Evolutionary conservation across 92 coral and sea anemone genomes (phyloP).

Genomic region (Phenganax subtilis): DNA sequence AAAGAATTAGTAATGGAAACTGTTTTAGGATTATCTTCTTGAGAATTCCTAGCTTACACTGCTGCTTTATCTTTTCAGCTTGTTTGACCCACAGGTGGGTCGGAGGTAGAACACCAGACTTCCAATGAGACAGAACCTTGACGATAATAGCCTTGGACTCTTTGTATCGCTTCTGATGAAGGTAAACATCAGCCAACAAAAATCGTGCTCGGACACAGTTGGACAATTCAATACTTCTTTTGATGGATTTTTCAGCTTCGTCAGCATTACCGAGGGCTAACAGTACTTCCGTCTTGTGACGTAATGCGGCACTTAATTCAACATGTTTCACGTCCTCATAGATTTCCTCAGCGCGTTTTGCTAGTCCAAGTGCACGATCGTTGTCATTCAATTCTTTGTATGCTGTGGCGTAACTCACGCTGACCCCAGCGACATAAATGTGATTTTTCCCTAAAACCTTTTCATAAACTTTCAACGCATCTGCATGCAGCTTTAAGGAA

Average conservation of each 20-base stretch:
- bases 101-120: constrained; percentile 1
- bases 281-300: no score
- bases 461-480: constrained; percentile 63
- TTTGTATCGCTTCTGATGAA: constrained; percentile 45
- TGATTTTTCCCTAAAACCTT: constrained; percentile 61
- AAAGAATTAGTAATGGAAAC: neutral
- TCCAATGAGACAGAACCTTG: constrained; percentile 39
- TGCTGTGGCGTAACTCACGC: constrained; percentile 69
- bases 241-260: constrained; percentile 1
- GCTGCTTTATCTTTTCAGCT: neutral
- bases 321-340: neutral
- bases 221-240: constrained; percentile 25
- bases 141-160: constrained; percentile 53
- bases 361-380: constrained; percentile 54
- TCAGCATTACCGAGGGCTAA: no score
- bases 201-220: constrained; percentile 14
- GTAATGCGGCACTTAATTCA: neutral
- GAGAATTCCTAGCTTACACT: neutral
- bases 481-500: constrained; percentile 57
- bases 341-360: constrained; percentile 56
- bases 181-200: constrained; percentile 54
- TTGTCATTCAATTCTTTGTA: constrained; percentile 53
- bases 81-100: constrained; percentile 11
- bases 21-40: neutral
- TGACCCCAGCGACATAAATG: constrained; percentile 65